These are phyloP conservation scores for Papilio glaucus DNA, from an alignment of 1,140 invertebrate genomes.

Conservation along the genomic window DNA sequence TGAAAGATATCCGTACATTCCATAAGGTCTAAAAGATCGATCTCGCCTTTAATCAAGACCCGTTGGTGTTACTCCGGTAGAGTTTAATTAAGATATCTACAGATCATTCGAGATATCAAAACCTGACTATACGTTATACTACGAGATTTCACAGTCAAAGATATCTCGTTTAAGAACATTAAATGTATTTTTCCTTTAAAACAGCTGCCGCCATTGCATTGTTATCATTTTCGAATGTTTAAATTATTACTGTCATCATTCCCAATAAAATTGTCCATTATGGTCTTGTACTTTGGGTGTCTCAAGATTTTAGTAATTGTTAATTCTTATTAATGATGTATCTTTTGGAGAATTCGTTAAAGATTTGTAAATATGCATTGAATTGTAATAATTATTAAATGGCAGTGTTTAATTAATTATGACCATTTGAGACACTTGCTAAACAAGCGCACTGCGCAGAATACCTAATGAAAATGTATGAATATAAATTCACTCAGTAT, in stretches of 20 bases:
- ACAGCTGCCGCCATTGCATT: conserved; percentile 29
- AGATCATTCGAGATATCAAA: conserved; percentile 38
- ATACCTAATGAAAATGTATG: too few relatives aligned
- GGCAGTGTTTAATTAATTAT: too few relatives aligned
- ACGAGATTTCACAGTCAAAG: conserved; percentile 27
- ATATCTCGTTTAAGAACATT: conserved; percentile 31
- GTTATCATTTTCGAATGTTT: conserved; percentile 10
- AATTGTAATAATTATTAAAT: too few relatives aligned
- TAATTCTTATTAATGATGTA: neutral
- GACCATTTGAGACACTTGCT: too few relatives aligned
- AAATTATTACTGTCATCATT: conserved; percentile 5
- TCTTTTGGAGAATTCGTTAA: neutral
- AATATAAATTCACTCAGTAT: too few relatives aligned
- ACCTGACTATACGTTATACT: conserved; percentile 31
- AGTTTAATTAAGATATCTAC: conserved; percentile 38
- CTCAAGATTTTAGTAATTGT: neutral
- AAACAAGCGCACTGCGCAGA: too few relatives aligned
- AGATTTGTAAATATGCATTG: too few relatives aligned
- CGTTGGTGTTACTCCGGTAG: conserved; percentile 29
- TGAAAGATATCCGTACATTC: conserved; percentile 50
- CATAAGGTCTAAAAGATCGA: conserved; percentile 50
- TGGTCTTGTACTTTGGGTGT: neutral
- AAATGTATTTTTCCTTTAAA: conserved; percentile 24
- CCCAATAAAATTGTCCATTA: neutral
- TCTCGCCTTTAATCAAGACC: conserved; percentile 42